A percentile compares a stretch with the other conserved stretches of the same genome.
Conservation (phyloP, 2,113 vertebrate genomes). For the Propithecus coquereli region DNA sequence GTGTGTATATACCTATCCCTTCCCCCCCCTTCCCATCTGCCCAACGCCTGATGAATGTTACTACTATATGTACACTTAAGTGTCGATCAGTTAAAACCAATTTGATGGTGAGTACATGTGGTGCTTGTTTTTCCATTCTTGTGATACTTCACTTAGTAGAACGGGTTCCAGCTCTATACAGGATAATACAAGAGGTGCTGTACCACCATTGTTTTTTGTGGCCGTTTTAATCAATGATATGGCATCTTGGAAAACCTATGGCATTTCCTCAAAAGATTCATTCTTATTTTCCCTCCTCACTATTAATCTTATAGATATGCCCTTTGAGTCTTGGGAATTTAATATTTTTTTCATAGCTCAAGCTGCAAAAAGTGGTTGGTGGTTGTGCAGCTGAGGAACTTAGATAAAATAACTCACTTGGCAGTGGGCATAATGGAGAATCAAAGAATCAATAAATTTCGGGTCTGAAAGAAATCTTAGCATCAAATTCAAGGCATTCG, state of each 20-base stretch:
- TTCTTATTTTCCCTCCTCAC: background rate
- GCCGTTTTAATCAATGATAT: background rate
- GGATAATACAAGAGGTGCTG: too few species aligned
- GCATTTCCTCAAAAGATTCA: background rate
- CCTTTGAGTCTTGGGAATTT: background rate
- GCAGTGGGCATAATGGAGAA: background rate
- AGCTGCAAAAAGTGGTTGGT: background rate
- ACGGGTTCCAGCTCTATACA: too few species aligned
- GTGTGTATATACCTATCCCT: too few species aligned
- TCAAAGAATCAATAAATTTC: background rate
- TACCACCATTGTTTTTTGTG: too few species aligned
- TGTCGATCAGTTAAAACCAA: too few species aligned
- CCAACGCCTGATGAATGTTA: too few species aligned
- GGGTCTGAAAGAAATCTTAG: background rate
- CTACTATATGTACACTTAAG: too few species aligned
- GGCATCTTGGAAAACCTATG: background rate
- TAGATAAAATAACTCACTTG: background rate
- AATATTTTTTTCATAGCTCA: background rate
- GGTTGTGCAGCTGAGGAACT: background rate
- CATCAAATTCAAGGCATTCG: background rate
- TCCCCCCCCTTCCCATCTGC: too few species aligned
- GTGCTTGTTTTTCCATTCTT: too few species aligned
- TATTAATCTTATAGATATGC: background rate
- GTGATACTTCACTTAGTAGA: too few species aligned
- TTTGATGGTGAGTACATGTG: too few species aligned